Percentiles rank a stretch among this genome's conserved stretches.
Conservation (phyloP, 1,140 invertebrate species). For the Hydropsyche tenuis region DNA sequence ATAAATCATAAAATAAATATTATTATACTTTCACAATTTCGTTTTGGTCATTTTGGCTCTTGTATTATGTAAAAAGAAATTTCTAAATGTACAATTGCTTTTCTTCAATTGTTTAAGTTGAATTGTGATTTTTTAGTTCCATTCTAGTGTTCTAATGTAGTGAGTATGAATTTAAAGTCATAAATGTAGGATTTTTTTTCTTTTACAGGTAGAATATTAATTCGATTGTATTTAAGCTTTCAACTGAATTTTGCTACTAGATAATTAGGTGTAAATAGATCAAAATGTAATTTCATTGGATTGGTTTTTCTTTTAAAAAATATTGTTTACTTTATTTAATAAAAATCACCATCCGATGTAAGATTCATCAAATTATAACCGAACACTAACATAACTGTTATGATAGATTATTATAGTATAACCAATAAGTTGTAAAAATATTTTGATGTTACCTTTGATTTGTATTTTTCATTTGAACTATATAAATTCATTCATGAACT, state of each 20-base stretch:
- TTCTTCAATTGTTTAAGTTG: not conserved
- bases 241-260: constrained; percentile 8
- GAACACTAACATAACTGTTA: constrained; percentile 1
- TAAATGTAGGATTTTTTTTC: not conserved
- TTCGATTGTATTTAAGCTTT: constrained; percentile 11
- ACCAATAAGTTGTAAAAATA: constrained; percentile 13
- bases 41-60: no score
- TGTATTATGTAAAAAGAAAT: no score
- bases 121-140: constrained; percentile 21
- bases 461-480: not conserved
- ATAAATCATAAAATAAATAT: no score
- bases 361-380: not conserved
- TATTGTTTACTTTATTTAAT: not conserved
- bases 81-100: not conserved
- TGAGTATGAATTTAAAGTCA: constrained; percentile 17
- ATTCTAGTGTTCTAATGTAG: constrained; percentile 7
- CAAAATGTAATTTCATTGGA: no score
- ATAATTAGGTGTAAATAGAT: constrained; percentile 4
- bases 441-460: not conserved
- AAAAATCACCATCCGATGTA: not conserved
- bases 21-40: no score
- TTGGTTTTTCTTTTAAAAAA: not conserved
- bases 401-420: not conserved
- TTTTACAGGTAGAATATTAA: constrained; percentile 11
- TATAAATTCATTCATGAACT: no score